Conservation (phyloP, 2,888 invertebrate species). For the Crossocerus cetratus region DNA sequence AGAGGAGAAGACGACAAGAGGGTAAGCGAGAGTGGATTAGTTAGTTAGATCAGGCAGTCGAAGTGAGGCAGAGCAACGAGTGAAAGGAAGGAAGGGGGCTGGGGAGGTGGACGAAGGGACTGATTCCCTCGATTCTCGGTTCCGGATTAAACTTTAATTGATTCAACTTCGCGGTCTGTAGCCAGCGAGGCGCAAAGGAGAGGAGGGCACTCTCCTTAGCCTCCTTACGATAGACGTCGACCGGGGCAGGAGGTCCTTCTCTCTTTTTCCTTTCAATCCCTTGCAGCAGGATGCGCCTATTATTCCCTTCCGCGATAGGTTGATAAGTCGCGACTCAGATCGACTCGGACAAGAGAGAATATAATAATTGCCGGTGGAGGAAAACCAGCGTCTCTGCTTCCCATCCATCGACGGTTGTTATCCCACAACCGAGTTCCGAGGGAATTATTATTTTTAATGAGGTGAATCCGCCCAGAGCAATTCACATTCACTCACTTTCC, state of each 20-base stretch:
- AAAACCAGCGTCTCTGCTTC: constrained; percentile 20
- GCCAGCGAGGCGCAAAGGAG: constrained; percentile 70
- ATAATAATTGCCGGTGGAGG: constrained; percentile 53
- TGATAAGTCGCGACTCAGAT: constrained; percentile 55
- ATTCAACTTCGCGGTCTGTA: constrained; percentile 77
- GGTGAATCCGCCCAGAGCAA: neutral
- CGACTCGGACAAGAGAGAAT: constrained; percentile 50
- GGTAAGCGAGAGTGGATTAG: neutral
- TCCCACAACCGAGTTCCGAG: constrained; percentile 4
- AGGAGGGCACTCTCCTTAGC: constrained; percentile 63
- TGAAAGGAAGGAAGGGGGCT: constrained; percentile 25
- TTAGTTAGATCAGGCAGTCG: neutral
- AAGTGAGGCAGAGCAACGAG: constrained; percentile 18
- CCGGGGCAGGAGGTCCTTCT: constrained; percentile 55
- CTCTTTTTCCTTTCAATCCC: constrained; percentile 61
- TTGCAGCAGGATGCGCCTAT: constrained; percentile 68
- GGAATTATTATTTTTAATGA: constrained; percentile 50
- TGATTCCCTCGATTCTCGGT: constrained; percentile 73
- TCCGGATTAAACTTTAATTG: constrained; percentile 82
- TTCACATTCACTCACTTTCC: no score
- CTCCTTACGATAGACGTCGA: constrained; percentile 50
- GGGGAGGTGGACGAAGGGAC: constrained; percentile 57
- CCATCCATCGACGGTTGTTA: constrained; percentile 31
- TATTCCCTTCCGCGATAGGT: constrained; percentile 63
- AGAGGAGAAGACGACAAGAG: neutral